Evolutionary conservation across 1,140 invertebrate genomes (phyloP), one percentile per base, ranked within the genome.

Genomic region (Araneus ventricosus): DNA sequence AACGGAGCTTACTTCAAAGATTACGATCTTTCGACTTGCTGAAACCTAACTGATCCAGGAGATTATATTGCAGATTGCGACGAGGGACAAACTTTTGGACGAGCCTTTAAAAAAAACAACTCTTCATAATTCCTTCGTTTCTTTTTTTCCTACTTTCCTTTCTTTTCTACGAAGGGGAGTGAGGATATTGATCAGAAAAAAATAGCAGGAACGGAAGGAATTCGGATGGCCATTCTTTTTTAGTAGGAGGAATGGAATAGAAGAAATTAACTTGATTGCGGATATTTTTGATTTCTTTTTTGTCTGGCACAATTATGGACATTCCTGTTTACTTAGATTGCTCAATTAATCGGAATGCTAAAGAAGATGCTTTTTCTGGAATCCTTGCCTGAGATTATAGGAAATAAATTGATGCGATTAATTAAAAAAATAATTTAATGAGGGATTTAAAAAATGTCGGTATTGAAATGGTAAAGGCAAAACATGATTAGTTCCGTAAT

Each of bases 11-110:
- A 75, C 70, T 75, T 34, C 70, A 30, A 75, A 75, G 30, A 75
- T 75, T 75, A 75, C 70, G 30, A 75, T 75, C 70, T 75, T 75
- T 75, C 70, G 70, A 75, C 70, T 75, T 75, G 70, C 70, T 75
- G 70, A 75, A 75, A 75, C 70, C 70, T 75, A 34, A 34, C 70
- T 75, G 70, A 75, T 75, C 70, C 70, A 30, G 3, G 34, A 75
- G 70, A 75, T 75, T 75, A 75, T 75, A 75, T 75, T 20, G 70
- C 70, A 75, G 70, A 75, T 75, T 75, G 70, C 70, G 30, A 75
- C 27, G 30, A 75, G 34, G 70, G 27, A 75, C 27, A 75, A 75
- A 75, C 70, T 75, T 75, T 34, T 37, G 22, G 70, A 75, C 30
- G 27, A 75, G 30, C 30, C 30, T 34, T 75, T 1, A 70, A 34